A percentile compares a stretch with the other conserved stretches of the same genome.
Conservation (phyloP, 2,797 vertebrate species). For the Brachyalestes nurse region DNA sequence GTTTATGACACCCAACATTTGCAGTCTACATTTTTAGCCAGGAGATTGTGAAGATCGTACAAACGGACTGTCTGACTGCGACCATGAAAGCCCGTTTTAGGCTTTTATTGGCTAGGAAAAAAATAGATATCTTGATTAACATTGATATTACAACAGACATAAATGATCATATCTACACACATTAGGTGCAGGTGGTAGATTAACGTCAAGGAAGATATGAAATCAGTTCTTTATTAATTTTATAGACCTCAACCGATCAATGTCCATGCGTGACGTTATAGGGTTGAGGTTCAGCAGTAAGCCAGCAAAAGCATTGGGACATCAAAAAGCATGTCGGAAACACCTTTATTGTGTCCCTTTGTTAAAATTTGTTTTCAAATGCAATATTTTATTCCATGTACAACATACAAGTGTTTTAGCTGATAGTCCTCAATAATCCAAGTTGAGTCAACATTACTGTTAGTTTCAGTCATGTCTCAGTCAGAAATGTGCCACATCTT, state of each 20-base stretch:
- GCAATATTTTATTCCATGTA: background rate
- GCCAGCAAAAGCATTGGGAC: background rate
- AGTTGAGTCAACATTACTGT: background rate
- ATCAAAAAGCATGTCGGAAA: background rate
- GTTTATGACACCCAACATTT: too few species aligned
- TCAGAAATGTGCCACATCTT: background rate
- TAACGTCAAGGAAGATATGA: background rate
- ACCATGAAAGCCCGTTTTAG: background rate
- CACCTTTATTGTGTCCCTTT: too few species aligned
- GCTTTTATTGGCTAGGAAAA: background rate
- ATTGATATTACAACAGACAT: background rate
- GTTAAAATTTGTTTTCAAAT: too few species aligned
- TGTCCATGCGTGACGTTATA: background rate
- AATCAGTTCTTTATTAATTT: background rate
- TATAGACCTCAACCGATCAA: background rate
- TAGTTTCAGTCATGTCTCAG: background rate
- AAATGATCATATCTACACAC: background rate
- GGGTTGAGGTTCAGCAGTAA: background rate
- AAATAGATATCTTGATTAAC: background rate
- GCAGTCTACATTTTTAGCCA: background rate
- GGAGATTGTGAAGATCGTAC: background rate
- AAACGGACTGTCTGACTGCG: background rate
- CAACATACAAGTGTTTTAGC: background rate
- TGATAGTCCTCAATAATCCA: background rate
- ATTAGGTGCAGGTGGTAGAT: background rate